These are phyloP conservation scores for Galago senegalensis DNA, from an alignment of 2,797 vertebrate genomes.

Conservation along the genomic window DNA sequence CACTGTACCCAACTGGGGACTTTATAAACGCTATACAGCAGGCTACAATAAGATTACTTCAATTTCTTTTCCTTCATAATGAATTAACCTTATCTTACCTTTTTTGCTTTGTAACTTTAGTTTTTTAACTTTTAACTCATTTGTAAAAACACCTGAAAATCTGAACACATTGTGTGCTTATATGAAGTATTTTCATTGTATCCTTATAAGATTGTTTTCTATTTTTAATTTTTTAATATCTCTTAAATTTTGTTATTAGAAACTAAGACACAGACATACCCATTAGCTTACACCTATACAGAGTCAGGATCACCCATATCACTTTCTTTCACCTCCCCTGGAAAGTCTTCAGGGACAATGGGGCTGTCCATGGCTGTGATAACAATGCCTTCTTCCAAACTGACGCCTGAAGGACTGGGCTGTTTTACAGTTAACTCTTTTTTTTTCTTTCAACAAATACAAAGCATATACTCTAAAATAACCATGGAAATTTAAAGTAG, in stretches of 20 bases:
- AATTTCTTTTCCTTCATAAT: not conserved
- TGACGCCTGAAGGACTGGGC: not conserved
- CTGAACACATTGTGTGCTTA: not conserved
- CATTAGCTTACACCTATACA: not conserved
- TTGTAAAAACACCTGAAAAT: not conserved
- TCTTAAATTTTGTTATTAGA: not conserved
- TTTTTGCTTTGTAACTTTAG: not conserved
- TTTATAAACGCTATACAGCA: not conserved
- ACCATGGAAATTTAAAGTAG: not conserved
- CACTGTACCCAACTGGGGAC: not conserved
- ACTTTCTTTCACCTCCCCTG: not conserved
- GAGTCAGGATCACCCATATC: not conserved
- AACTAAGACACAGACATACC: not conserved
- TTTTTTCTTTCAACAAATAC: not conserved
- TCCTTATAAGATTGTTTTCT: not conserved
- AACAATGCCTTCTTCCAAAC: not conserved
- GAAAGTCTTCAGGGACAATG: not conserved
- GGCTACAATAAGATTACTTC: not conserved
- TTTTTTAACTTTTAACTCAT: not conserved
- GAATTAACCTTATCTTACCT: not conserved
- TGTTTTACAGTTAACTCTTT: not conserved
- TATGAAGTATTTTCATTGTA: not conserved
- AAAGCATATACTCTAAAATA: not conserved
- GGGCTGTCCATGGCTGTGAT: not conserved
- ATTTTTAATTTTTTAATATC: not conserved